A percentile compares a stretch with the other conserved stretches of the same genome.
These are phyloP conservation scores for Heliconius ethilla DNA, from an alignment of 2,888 invertebrate species.

Conservation along the genomic window DNA sequence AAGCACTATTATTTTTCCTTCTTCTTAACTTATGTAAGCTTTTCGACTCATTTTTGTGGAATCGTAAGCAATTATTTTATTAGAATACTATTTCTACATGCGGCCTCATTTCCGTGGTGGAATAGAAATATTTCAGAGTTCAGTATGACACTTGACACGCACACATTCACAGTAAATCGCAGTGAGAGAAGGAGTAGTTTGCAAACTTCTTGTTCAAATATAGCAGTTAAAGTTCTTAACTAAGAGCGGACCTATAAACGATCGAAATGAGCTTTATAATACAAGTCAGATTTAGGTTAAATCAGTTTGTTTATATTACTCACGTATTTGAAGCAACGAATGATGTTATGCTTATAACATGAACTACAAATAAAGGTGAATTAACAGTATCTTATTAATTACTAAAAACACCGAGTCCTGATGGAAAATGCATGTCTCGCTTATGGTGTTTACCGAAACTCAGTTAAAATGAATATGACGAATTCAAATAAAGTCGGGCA, in stretches of 20 bases:
- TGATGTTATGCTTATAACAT: not conserved
- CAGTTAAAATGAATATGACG: constrained; percentile 42
- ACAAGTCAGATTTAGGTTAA: not conserved
- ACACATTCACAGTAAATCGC: not conserved
- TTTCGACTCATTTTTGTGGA: not conserved
- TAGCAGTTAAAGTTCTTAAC: too few relatives aligned
- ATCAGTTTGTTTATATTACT: not conserved
- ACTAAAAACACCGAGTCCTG: constrained; percentile 32
- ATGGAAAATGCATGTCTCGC: constrained; percentile 36
- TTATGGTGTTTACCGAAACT: constrained; percentile 33
- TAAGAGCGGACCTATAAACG: too few relatives aligned
- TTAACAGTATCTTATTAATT: constrained; percentile 38
- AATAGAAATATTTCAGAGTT: not conserved
- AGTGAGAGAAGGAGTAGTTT: not conserved
- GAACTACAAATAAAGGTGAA: constrained; percentile 34
- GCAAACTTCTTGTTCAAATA: too few relatives aligned
- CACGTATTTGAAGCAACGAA: not conserved
- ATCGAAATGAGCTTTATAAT: not conserved
- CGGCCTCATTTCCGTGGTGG: not conserved
- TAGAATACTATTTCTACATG: not conserved
- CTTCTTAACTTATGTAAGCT: constrained; percentile 21
- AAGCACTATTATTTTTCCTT: constrained; percentile 29
- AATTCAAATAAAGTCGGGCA: constrained; percentile 50
- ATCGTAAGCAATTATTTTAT: constrained; percentile 44
- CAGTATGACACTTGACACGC: not conserved